phyloP scores from a whole-genome alignment of 2,888 invertebrate genomes.

The Flabesymbios commensalis region DNA sequence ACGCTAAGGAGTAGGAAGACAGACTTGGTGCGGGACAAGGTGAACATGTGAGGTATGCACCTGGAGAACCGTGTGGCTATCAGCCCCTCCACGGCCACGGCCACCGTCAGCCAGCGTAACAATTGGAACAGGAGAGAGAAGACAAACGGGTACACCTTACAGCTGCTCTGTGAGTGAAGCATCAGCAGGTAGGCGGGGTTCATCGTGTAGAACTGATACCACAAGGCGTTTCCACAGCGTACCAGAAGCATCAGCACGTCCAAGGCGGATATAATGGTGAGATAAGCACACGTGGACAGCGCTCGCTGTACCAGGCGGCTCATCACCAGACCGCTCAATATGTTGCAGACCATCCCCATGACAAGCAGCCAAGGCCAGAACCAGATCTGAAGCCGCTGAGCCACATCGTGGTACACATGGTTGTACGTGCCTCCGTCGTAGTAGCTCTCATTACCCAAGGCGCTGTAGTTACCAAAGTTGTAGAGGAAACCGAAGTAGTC shows the following conservation, averaged over 20 bases:
- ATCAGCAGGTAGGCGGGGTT: slow-evolving; percentile 37
- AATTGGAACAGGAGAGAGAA: slow-evolving; percentile 47
- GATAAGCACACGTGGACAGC: slow-evolving; percentile 54
- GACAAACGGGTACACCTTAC: slow-evolving; percentile 55
- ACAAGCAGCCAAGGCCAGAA: too few species aligned
- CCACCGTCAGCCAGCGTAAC: slow-evolving; percentile 52
- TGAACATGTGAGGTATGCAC: slow-evolving; percentile 40
- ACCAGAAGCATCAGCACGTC: slow-evolving; percentile 50
- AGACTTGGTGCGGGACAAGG: slow-evolving; percentile 47
- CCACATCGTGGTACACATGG: too few species aligned
- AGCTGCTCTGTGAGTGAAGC: slow-evolving; percentile 47
- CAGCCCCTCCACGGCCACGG: slow-evolving; percentile 47
- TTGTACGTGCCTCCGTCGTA: too few species aligned
- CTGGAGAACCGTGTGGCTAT: slow-evolving; percentile 43
- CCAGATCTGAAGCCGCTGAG: too few species aligned
- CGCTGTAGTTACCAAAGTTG: too few species aligned
- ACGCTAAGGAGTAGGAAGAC: slow-evolving; percentile 53
- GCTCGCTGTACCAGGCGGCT: slow-evolving; percentile 43
- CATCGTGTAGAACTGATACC: slow-evolving; percentile 24
- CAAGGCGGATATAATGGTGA: slow-evolving; percentile 42
- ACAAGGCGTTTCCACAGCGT: slow-evolving; percentile 53
- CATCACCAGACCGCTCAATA: slow-evolving; percentile 37
- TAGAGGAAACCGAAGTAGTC: too few species aligned
- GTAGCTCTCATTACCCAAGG: too few species aligned
- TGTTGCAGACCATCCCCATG: slow-evolving; percentile 47